Conservation (phyloP, 2,113 vertebrate genomes). For the Tenrec ecaudatus region DNA sequence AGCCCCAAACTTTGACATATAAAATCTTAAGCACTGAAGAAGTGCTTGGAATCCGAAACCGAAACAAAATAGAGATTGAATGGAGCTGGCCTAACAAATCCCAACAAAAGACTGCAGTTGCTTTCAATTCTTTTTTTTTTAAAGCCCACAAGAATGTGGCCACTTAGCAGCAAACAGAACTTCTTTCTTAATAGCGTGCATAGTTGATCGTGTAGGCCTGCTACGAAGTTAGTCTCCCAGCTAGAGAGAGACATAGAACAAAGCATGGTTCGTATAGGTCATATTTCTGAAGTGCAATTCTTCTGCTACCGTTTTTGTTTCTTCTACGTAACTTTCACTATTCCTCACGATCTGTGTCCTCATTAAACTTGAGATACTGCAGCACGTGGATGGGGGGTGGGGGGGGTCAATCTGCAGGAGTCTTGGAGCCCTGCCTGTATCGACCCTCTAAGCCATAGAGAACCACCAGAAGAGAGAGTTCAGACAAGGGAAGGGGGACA, state of each 20-base stretch:
- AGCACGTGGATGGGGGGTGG: no score
- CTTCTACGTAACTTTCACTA: background rate
- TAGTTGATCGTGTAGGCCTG: background rate
- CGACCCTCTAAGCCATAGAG: background rate
- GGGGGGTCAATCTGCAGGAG: no score
- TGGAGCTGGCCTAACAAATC: background rate
- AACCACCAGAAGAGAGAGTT: background rate
- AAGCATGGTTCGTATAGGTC: background rate
- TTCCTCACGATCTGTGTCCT: slow-evolving; percentile 37
- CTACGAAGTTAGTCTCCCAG: background rate
- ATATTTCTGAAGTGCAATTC: slow-evolving; percentile 8
- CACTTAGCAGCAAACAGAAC: background rate
- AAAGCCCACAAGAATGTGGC: background rate
- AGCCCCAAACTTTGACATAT: background rate
- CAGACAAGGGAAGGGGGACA: background rate
- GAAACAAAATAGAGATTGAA: slow-evolving; percentile 27
- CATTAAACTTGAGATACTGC: background rate
- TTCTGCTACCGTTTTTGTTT: background rate
- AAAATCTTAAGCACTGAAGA: background rate
- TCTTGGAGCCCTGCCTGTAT: no score
- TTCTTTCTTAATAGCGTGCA: background rate
- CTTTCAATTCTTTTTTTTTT: no score
- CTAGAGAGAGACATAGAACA: background rate
- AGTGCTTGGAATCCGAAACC: background rate
- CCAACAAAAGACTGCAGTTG: background rate